Evolutionary conservation across 2,888 invertebrate genomes (phyloP).

Genomic region (Apotomis betuletana): DNA sequence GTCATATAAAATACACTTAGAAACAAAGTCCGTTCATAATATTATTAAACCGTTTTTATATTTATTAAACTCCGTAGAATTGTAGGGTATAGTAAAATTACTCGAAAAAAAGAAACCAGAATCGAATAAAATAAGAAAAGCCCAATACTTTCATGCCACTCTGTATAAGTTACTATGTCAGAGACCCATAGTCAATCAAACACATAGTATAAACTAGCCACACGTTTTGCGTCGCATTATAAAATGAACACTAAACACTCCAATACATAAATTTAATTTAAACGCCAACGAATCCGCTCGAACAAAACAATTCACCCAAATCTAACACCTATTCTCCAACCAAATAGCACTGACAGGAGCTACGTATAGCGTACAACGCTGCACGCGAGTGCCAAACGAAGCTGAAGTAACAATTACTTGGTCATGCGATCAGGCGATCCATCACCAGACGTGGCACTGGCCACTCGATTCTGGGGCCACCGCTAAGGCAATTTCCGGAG

Average conservation of each 20-base stretch:
- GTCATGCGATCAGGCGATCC: constrained; percentile 80
- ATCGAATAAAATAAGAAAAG: too few relatives aligned
- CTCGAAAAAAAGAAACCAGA: too few relatives aligned
- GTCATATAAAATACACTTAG: too few relatives aligned
- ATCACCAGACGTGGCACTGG: constrained; percentile 76
- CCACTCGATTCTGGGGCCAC: constrained; percentile 65
- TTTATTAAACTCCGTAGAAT: too few relatives aligned
- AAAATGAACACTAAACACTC: not conserved
- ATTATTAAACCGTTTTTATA: too few relatives aligned
- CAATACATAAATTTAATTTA: constrained; percentile 9
- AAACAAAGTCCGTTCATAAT: too few relatives aligned
- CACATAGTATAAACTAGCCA: not conserved
- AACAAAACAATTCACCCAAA: constrained; percentile 28
- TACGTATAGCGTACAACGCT: constrained; percentile 55
- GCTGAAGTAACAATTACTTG: constrained; percentile 79
- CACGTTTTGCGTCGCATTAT: not conserved
- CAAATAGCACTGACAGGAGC: constrained; percentile 40
- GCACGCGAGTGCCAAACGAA: constrained; percentile 73
- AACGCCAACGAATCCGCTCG: constrained; percentile 3
- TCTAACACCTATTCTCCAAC: constrained; percentile 30
- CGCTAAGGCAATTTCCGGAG: constrained; percentile 80
- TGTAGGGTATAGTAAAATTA: too few relatives aligned
- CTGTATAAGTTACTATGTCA: too few relatives aligned
- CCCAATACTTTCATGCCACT: too few relatives aligned
- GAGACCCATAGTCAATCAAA: too few relatives aligned